phyloP scores from a whole-genome alignment of 2,888 invertebrate genomes.

The Idaea biselata region DNA sequence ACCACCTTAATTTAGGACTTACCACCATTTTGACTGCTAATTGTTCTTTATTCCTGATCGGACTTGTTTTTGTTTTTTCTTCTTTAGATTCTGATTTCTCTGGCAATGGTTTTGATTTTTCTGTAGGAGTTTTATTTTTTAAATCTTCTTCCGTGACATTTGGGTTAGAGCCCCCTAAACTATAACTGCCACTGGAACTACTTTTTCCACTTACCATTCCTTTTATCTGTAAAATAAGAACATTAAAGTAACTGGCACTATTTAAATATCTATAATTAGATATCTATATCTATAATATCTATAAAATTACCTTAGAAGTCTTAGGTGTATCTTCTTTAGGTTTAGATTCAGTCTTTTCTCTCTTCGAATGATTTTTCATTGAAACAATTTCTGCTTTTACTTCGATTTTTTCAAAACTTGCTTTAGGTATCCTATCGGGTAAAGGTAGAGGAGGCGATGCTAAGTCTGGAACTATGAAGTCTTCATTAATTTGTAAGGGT shows the following conservation, averaged over 20 bases:
- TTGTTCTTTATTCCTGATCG: conserved; percentile 54
- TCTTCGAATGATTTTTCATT: conserved; percentile 56
- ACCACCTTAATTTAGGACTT: conserved; percentile 15
- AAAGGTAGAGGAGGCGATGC: conserved; percentile 72
- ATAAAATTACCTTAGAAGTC: conserved; percentile 15
- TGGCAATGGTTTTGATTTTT: conserved; percentile 49
- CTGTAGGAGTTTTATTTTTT: conserved; percentile 49
- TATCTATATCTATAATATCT: background rate
- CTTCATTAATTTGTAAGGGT: conserved; percentile 75
- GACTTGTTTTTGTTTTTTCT: conserved; percentile 41
- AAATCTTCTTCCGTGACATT: conserved; percentile 66
- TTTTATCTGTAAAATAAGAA: conserved; percentile 42
- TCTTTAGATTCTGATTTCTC: conserved; percentile 52
- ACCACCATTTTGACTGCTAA: conserved; percentile 70
- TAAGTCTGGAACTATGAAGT: conserved; percentile 70
- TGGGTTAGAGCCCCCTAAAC: conserved; percentile 72
- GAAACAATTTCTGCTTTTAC: conserved; percentile 66
- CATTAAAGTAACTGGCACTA: background rate
- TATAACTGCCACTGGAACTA: conserved; percentile 77
- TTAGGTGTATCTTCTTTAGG: conserved; percentile 57
- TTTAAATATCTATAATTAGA: too few relatives aligned
- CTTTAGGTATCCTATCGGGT: conserved; percentile 59
- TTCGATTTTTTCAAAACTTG: conserved; percentile 64
- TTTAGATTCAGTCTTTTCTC: conserved; percentile 76
- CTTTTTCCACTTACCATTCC: conserved; percentile 71